phyloP scores from a whole-genome alignment of 2,888 invertebrate genomes.

The Drosophila kambysellisi region DNA sequence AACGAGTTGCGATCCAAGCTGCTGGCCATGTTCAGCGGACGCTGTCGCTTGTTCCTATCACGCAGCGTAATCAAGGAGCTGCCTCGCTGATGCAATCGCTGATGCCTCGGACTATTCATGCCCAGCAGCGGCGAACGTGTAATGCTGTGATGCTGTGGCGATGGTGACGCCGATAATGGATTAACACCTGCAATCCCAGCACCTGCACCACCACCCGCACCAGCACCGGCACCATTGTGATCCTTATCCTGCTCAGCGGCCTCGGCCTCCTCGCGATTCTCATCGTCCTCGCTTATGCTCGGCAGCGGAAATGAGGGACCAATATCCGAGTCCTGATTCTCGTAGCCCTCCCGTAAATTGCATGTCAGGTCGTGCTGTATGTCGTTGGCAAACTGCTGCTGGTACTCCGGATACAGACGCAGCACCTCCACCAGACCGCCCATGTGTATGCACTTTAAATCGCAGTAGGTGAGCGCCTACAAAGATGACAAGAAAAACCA shows the following conservation, averaged over 20 bases:
- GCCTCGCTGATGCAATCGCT: slow-evolving; percentile 85
- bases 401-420: slow-evolving; percentile 96
- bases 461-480: slow-evolving; percentile 97
- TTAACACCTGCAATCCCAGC: slow-evolving; percentile 88
- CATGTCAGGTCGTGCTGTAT: slow-evolving; percentile 98
- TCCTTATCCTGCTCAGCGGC: slow-evolving; percentile 98
- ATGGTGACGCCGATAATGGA: slow-evolving; percentile 86
- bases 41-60: slow-evolving; percentile 89
- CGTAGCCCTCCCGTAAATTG: slow-evolving; percentile 96
- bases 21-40: slow-evolving; percentile 87
- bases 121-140: slow-evolving; percentile 81
- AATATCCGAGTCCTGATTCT: slow-evolving; percentile 88
- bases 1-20: slow-evolving; percentile 85
- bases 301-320: slow-evolving; percentile 89
- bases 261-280: slow-evolving; percentile 92
- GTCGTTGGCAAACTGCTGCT: slow-evolving; percentile 96
- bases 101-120: slow-evolving; percentile 79
- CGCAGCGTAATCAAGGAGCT: slow-evolving; percentile 86
- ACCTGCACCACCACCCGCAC: not conserved
- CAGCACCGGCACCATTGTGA: slow-evolving; percentile 86
- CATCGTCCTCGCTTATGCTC: slow-evolving; percentile 98
- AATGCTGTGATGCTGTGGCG: slow-evolving; percentile 82
- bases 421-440: slow-evolving; percentile 95
- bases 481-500: slow-evolving; percentile 15
- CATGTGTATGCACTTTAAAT: slow-evolving; percentile 97